phyloP scores from a whole-genome alignment of 2,113 vertebrate genomes.

The Vulpes vulpes region DNA sequence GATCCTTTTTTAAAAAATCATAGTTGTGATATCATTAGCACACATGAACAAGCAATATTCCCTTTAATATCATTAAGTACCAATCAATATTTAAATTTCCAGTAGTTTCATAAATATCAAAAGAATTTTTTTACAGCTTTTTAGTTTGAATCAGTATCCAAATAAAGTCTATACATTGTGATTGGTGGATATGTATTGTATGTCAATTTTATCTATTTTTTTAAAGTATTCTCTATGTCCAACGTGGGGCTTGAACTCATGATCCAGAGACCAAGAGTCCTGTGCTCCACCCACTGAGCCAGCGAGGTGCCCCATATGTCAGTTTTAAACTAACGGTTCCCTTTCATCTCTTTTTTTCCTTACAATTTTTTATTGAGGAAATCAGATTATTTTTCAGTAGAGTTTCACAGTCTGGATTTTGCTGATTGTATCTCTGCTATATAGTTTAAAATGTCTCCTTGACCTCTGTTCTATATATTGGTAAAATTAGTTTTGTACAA shows the following conservation, averaged over 20 bases:
- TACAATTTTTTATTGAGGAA: constrained; percentile 13
- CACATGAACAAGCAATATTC: constrained; percentile 15
- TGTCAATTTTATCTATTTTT: not conserved
- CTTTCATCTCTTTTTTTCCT: not conserved
- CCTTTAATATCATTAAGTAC: constrained; percentile 28
- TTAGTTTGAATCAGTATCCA: constrained; percentile 19
- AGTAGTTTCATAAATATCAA: constrained; percentile 19
- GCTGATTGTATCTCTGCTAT: constrained; percentile 19
- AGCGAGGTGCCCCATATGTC: not conserved
- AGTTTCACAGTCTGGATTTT: constrained; percentile 54
- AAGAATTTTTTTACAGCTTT: not conserved
- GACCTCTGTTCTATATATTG: constrained; percentile 36
- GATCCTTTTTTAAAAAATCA: not conserved
- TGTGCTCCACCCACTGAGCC: not conserved
- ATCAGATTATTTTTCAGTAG: constrained; percentile 28
- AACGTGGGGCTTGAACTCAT: not conserved
- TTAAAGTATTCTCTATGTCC: not conserved
- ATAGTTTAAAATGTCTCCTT: constrained; percentile 48
- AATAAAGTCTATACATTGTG: not conserved
- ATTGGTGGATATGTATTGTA: not conserved
- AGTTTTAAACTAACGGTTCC: not conserved
- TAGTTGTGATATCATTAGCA: not conserved
- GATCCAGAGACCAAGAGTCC: not conserved
- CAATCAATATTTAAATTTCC: constrained; percentile 27
- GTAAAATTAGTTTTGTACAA: constrained; percentile 38